Evolutionary conservation across 1,140 invertebrate species (phyloP).

Genomic region (Asobara japonica): DNA sequence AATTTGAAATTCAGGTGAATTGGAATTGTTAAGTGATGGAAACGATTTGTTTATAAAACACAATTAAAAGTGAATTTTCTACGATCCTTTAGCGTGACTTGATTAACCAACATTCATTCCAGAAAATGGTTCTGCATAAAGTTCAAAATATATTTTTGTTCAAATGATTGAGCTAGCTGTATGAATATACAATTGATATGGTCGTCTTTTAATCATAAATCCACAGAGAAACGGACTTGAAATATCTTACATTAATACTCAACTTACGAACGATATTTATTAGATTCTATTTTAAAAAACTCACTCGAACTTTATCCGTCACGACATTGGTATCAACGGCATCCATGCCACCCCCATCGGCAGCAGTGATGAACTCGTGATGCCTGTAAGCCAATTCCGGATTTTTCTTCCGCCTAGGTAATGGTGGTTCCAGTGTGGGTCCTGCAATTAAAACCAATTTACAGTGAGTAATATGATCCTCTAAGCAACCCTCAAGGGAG

Average conservation of each 20-base stretch:
- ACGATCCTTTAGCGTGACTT: too few relatives aligned
- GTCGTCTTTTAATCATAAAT: neutral
- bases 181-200: neutral
- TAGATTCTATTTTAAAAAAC: constrained; percentile 2
- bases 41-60: neutral
- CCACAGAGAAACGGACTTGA: too few relatives aligned
- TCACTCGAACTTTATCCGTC: constrained; percentile 61
- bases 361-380: constrained; percentile 80
- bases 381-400: constrained; percentile 85
- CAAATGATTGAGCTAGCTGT: too few relatives aligned
- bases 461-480: neutral
- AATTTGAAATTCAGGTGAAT: neutral
- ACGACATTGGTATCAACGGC: constrained; percentile 62
- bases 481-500: neutral
- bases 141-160: too few relatives aligned
- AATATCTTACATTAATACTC: neutral
- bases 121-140: too few relatives aligned
- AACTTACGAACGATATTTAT: neutral
- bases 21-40: neutral
- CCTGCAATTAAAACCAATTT: constrained; percentile 60
- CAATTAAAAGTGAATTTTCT: too few relatives aligned
- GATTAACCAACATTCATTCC: too few relatives aligned
- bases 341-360: constrained; percentile 66
- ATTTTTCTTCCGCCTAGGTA: constrained; percentile 86
- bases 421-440: constrained; percentile 77